phyloP scores from a whole-genome alignment of 2,888 invertebrate genomes.

The Andricus quercusramuli region DNA sequence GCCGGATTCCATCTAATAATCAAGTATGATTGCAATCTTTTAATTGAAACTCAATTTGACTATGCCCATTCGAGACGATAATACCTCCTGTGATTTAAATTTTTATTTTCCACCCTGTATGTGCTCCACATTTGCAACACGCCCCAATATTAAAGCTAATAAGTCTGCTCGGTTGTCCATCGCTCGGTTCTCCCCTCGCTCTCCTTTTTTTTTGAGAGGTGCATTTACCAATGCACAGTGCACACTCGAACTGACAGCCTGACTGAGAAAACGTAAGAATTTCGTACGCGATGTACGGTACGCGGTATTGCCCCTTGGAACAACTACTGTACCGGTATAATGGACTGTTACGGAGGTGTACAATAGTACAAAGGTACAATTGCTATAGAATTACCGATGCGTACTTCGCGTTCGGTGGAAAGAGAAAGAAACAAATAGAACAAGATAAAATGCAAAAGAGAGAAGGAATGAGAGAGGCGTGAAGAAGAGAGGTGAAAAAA shows the following conservation, averaged over 20 bases:
- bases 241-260: constrained; percentile 17
- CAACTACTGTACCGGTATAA: constrained; percentile 45
- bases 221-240: constrained; percentile 17
- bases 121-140: constrained; percentile 21
- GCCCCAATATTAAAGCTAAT: constrained; percentile 41
- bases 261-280: constrained; percentile 25
- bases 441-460: constrained; percentile 47
- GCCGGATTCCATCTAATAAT: too few relatives aligned
- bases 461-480: constrained; percentile 56
- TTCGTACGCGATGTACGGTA: constrained; percentile 41
- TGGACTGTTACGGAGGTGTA: constrained; percentile 52
- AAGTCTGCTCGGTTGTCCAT: constrained; percentile 33
- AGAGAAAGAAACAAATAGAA: constrained; percentile 5
- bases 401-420: constrained; percentile 38
- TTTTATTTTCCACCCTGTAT: constrained; percentile 28
- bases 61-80: background rate
- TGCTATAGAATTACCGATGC: constrained; percentile 66
- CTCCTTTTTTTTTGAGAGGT: constrained; percentile 2
- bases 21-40: too few relatives aligned
- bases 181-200: background rate
- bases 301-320: constrained; percentile 44
- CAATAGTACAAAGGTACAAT: constrained; percentile 66
- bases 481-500: constrained; percentile 55
- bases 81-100: constrained; percentile 5
- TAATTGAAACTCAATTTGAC: background rate